Conservation (phyloP, 1,140 invertebrate genomes). For the Diorhabda carinulata region DNA sequence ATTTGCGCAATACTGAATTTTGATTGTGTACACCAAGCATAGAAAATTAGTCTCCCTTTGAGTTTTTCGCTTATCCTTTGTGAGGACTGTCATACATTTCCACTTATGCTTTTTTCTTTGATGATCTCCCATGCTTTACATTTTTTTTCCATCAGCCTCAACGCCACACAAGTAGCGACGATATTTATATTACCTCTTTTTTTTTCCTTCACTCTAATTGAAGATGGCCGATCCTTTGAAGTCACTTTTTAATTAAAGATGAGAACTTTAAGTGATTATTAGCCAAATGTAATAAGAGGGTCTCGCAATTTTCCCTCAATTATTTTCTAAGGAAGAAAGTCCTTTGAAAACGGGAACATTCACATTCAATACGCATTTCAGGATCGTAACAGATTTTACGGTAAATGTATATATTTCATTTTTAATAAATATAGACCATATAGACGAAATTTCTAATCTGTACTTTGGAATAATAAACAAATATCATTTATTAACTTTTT, state of each 20-base stretch:
- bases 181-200: slow-evolving; percentile 1
- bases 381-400: too few relatives aligned
- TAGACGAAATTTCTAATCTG: too few relatives aligned
- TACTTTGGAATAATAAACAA: too few relatives aligned
- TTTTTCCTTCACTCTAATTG: background rate
- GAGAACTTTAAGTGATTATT: slow-evolving; percentile 2
- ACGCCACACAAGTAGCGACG: background rate
- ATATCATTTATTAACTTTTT: too few relatives aligned
- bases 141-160: background rate
- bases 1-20: background rate
- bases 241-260: slow-evolving; percentile 3
- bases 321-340: background rate
- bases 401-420: too few relatives aligned
- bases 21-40: background rate
- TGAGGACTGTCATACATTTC: background rate
- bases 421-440: too few relatives aligned
- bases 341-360: background rate
- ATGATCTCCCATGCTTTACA: background rate
- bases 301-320: background rate
- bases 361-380: background rate
- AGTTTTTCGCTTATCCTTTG: background rate
- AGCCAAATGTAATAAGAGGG: background rate
- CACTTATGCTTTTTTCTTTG: background rate
- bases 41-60: background rate
- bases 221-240: background rate